phyloP scores from a whole-genome alignment of 2,113 vertebrate species.

The Odocoileus virginianus region DNA sequence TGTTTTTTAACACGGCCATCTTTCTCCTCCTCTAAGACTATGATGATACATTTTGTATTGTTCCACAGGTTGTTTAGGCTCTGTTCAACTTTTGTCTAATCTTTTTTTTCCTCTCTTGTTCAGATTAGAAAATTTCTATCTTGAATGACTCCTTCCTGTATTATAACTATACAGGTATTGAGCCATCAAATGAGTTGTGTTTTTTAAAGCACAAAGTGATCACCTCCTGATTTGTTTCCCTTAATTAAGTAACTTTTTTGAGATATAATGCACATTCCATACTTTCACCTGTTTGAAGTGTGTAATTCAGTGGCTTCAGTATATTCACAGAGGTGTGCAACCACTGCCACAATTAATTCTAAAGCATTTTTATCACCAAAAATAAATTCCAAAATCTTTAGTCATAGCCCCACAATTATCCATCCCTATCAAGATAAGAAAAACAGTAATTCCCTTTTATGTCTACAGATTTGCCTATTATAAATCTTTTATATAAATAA shows the following conservation, averaged over 20 bases:
- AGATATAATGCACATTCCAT: neutral
- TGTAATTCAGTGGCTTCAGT: neutral
- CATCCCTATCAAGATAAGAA: neutral
- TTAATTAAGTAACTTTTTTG: neutral
- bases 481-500: neutral
- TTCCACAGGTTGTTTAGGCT: neutral
- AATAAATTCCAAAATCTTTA: neutral
- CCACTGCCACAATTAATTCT: neutral
- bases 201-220: neutral
- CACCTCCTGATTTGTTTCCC: neutral
- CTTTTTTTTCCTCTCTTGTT: neutral
- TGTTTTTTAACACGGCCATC: neutral
- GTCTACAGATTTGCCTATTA: neutral
- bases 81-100: neutral
- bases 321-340: neutral
- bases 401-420: neutral
- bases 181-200: neutral
- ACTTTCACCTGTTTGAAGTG: neutral
- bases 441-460: neutral
- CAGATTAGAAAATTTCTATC: neutral
- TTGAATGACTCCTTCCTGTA: neutral
- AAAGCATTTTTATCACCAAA: neutral
- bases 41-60: neutral
- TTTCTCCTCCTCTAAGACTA: neutral
- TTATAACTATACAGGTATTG: neutral